Base-by-base conservation (phyloP, 2,888 invertebrate genomes). In the Parnassius smintheus region DNA sequence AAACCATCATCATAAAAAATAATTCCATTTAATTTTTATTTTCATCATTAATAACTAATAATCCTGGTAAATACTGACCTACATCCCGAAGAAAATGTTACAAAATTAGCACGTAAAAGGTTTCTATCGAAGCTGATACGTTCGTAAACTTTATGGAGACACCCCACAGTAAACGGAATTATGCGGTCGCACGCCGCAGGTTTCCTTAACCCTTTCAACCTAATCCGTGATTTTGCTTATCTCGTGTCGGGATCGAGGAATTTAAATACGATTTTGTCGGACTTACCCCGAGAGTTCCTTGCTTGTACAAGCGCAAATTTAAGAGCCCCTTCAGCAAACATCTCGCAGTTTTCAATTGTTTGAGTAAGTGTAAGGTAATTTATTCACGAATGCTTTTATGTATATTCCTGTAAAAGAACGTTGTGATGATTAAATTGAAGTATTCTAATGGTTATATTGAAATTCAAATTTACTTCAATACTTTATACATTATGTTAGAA, bases 141-240 rank as follows among this genome's bases (percentile, higher is more conserved):
- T 69, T 67, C 61, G 68, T 68, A 66, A 60, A 64, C 53, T 59
- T 68, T 67, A 68, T 69, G 68, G 76, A 79, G 82, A 78, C 80
- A 80, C 83, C 78, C 79, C 74, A 75, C 74, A 73, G 80, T 75
- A 81, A 76, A 71, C 77, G 78, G 81, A 84, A 91, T 91, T 91
- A 91, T 91, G 91, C 91, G 83, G 81, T 82, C 82, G 86, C 91
- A 91, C 91, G 90, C 83, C 76, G 81, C 80, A 77, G 80, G 79
- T 86, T 85, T 86, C 85, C 84, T 85, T 85, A 86, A 89, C 89
- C 90, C 88, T 85, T 83, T 82, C 83, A 78, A 84, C 81, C 82
- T 84, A 84, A 85, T 83, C 86, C 88, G 86, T 88, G 90, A 88
- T 90, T 90, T 86, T 83, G 86, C 88, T 89, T 91, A 91, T 91